Evolutionary conservation across 2,113 vertebrate genomes (phyloP).

Genomic region (Nothoprocta pentlandii): DNA sequence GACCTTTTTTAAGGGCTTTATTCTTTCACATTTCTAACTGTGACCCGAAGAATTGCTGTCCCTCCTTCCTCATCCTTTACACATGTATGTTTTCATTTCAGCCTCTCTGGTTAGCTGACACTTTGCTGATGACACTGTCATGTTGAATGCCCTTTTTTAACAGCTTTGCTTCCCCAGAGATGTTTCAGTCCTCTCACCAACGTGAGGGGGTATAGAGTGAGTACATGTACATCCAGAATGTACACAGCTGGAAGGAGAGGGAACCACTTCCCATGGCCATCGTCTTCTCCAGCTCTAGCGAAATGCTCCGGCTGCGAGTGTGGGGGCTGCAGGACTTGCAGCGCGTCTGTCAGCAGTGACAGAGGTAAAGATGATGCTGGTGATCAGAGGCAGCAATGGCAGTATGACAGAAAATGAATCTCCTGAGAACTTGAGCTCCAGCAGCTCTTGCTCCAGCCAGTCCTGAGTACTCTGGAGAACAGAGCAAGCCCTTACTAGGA

Average conservation of each 20-base stretch:
- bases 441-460: not conserved
- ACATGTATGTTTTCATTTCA: not conserved
- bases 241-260: not conserved
- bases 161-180: not conserved
- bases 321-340: not conserved
- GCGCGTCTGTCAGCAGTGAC: accelerated
- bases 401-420: not conserved
- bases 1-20: not conserved
- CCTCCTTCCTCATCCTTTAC: not conserved
- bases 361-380: not conserved
- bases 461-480: not conserved
- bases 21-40: not conserved
- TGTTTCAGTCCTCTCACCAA: not conserved
- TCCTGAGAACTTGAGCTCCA: not conserved
- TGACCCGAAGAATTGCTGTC: not conserved
- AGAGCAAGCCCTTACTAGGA: not conserved
- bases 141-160: not conserved
- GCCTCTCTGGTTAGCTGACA: not conserved
- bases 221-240: not conserved
- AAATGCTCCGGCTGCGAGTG: not conserved
- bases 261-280: not conserved
- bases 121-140: not conserved
- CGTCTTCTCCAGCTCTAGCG: not conserved
- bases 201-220: not conserved
- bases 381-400: not conserved